A percentile compares a stretch with the other conserved stretches of the same genome.
phyloP scores from a whole-genome alignment of 2,888 invertebrate species.

The Lottia gigantea region DNA sequence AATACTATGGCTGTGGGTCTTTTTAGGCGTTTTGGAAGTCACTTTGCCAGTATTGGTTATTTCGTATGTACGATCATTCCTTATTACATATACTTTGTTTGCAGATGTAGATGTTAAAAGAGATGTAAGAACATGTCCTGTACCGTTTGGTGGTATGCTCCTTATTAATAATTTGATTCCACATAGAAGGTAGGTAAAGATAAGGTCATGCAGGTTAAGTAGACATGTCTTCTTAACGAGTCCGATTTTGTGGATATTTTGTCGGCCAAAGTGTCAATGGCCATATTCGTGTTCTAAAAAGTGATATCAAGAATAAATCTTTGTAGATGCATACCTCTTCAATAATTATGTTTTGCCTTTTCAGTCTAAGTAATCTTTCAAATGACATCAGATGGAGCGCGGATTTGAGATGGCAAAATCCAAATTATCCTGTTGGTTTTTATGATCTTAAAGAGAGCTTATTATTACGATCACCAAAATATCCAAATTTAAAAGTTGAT shows the following conservation, averaged over 20 bases:
- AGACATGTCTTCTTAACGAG: too few relatives aligned
- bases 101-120: slow-evolving; percentile 37
- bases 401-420: slow-evolving; percentile 57
- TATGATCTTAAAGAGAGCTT: slow-evolving; percentile 54
- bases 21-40: too few relatives aligned
- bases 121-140: slow-evolving; percentile 27
- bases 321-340: too few relatives aligned
- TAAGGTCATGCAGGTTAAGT: background rate
- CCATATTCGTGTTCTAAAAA: too few relatives aligned
- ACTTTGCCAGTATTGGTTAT: too few relatives aligned
- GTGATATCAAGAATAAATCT: too few relatives aligned
- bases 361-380: slow-evolving; percentile 51
- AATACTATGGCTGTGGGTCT: too few relatives aligned
- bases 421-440: slow-evolving; percentile 48
- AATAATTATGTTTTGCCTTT: too few relatives aligned
- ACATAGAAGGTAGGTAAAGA: slow-evolving; percentile 31
- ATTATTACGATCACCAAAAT: slow-evolving; percentile 45
- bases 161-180: slow-evolving; percentile 37
- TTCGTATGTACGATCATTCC: too few relatives aligned
- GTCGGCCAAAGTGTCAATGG: too few relatives aligned
- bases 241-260: too few relatives aligned
- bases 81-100: background rate
- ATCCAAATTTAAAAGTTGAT: slow-evolving; percentile 47
- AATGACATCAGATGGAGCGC: slow-evolving; percentile 58
- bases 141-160: slow-evolving; percentile 35